phyloP scores from a whole-genome alignment of 2,113 vertebrate species.

The Heteronetta atricapilla region DNA sequence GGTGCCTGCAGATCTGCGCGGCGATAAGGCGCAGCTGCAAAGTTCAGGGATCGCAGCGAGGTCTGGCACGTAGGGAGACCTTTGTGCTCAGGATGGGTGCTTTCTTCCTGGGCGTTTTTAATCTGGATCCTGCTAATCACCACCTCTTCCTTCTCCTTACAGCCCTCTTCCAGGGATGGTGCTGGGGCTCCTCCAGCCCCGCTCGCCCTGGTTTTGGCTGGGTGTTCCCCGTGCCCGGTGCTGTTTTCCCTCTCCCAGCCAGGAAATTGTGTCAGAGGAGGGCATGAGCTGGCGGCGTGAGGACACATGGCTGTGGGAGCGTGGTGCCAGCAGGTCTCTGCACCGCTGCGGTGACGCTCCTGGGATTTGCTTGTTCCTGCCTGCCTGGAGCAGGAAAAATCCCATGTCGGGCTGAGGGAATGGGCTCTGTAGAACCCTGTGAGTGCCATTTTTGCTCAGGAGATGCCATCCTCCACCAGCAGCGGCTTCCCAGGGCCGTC shows the following conservation, averaged over 20 bases:
- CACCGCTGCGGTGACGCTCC: neutral
- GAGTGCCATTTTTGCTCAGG: neutral
- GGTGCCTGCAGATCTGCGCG: neutral
- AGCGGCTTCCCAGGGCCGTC: neutral
- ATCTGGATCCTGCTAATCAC: accelerated
- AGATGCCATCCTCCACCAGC: neutral
- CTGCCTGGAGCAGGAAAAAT: neutral
- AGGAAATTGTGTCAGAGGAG: neutral
- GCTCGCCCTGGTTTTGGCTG: neutral
- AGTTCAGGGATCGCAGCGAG: conserved; percentile 10
- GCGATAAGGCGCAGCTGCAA: neutral
- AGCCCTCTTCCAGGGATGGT: neutral
- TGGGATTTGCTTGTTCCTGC: neutral
- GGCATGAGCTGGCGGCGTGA: neutral
- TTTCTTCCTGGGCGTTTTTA: neutral
- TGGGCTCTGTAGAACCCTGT: neutral
- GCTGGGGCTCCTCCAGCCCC: neutral
- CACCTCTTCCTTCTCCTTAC: neutral
- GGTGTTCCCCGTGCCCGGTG: neutral
- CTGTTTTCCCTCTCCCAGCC: neutral
- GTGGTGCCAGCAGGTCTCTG: neutral
- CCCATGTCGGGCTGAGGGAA: neutral
- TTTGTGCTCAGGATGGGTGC: neutral
- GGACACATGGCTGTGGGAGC: neutral
- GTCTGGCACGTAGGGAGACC: neutral